These are phyloP conservation scores for Hyperopisus bebe DNA, from an alignment of 2,113 vertebrate species.

Conservation along the genomic window DNA sequence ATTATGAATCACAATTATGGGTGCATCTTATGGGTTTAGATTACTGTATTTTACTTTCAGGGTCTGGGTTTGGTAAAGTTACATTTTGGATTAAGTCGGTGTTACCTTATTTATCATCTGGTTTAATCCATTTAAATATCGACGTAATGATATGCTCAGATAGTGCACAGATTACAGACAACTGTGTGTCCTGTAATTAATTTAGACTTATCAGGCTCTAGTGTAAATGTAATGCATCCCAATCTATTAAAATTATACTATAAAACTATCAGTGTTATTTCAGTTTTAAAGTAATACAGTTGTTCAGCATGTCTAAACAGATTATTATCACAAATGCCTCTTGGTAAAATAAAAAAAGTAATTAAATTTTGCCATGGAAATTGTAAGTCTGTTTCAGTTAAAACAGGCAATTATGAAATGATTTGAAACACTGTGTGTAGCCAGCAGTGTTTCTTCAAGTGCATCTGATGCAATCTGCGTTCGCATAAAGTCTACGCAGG, in stretches of 20 bases:
- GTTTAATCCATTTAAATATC: not conserved
- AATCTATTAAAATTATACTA: not conserved
- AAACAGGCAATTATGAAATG: not conserved
- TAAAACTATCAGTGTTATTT: not conserved
- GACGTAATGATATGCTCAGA: not conserved
- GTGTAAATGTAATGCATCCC: not conserved
- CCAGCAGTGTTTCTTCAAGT: not conserved
- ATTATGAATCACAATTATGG: not conserved
- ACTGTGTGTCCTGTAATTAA: not conserved
- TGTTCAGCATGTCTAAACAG: constrained; percentile 5
- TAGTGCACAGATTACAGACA: not conserved
- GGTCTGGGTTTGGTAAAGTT: not conserved
- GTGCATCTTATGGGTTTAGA: not conserved
- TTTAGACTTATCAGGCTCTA: not conserved
- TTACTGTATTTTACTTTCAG: not conserved
- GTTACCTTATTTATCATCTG: not conserved
- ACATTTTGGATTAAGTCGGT: not conserved
- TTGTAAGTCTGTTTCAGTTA: not conserved
- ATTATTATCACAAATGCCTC: not conserved
- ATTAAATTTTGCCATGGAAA: not conserved
- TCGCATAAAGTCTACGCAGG: not conserved
- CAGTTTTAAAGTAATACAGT: not conserved
- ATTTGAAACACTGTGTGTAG: not conserved
- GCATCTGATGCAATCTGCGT: not conserved
- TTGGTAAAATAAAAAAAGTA: constrained; percentile 1